phyloP scores from a whole-genome alignment of 1,140 invertebrate genomes.

The Venturia canescens region DNA sequence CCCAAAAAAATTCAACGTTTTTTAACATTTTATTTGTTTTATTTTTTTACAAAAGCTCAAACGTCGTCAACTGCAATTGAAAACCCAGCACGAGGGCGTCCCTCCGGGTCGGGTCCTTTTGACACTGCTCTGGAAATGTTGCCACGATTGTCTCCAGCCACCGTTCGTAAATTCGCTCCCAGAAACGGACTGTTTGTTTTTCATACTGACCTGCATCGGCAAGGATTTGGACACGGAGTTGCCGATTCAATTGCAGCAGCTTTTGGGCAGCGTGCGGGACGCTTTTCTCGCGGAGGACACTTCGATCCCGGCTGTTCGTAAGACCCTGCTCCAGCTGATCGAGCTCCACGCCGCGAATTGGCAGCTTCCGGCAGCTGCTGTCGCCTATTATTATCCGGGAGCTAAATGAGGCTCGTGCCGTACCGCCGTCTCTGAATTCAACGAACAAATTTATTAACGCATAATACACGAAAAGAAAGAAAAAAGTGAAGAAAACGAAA shows the following conservation, averaged over 20 bases:
- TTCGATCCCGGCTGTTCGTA: constrained; percentile 82
- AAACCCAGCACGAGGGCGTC: constrained; percentile 82
- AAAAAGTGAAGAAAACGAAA: constrained; percentile 14
- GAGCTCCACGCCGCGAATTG: constrained; percentile 92
- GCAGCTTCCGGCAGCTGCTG: constrained; percentile 91
- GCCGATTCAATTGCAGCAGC: constrained; percentile 85
- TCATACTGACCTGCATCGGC: constrained; percentile 90
- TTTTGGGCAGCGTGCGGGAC: constrained; percentile 88
- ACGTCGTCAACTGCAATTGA: constrained; percentile 83
- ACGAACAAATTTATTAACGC: not conserved
- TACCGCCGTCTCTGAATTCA: not conserved
- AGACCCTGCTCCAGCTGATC: constrained; percentile 91
- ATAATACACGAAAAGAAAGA: constrained; percentile 10
- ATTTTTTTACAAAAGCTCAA: constrained; percentile 77
- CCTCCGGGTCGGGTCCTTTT: constrained; percentile 86
- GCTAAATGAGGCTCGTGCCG: constrained; percentile 61
- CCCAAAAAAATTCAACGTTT: not conserved
- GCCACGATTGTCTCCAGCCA: constrained; percentile 87
- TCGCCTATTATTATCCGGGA: constrained; percentile 91
- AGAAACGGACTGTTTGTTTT: constrained; percentile 91
- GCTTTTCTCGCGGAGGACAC: constrained; percentile 86
- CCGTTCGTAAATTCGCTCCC: constrained; percentile 85
- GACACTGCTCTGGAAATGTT: constrained; percentile 89
- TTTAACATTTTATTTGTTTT: too few species aligned
- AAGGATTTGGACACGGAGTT: constrained; percentile 90